Evolutionary conservation across 2,888 invertebrate genomes (phyloP), one percentile per base, ranked within the genome.

Genomic region (Parnassius orleans): DNA sequence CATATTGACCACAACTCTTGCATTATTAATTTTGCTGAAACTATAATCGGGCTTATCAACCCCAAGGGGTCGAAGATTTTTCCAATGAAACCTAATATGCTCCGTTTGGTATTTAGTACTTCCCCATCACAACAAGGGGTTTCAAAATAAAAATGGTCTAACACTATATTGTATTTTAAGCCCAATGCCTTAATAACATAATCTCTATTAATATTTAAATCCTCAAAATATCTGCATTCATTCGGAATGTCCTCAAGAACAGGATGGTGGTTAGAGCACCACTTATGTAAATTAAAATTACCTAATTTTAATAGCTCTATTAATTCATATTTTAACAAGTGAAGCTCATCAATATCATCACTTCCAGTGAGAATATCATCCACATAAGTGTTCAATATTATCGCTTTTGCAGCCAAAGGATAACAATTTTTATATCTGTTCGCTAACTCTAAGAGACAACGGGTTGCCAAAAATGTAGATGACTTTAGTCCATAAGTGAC

Each of bases 41-140:
- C 66, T n/a, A 68, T 19, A 9, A 68, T 55, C 10, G 68, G 70
- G 10, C 68, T 66, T 44, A 66, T 63, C 1, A 70, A 42, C n/a
- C 69, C 68, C 9, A 71, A 55, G 9, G 66, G 69, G 24, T 69
- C 67, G 62, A 63, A 68, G 10, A 69, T 66, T 24, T 24, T 46
- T 1, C 56, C 47, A 10, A 24, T 47, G 33, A 24, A 47, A 33
- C 67, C 67, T 1, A 71, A 42, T 19, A 71, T 56, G 52, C 59
- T 15, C 44, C 68, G 52, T 64, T 24, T 5, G 24, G 24, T 24
- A 24, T 24, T 24, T 24, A 24, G 24, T 24, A 24, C 3, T 24
- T 24, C 24, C 24, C 24, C 24, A 24, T 24, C 24, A 24, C 24
- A 24, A 24, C 24, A 3, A 24, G 24, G 5, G 24, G 24, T 24